These are phyloP conservation scores for Eilema caniola DNA, from an alignment of 2,888 invertebrate genomes.

Conservation along the genomic window DNA sequence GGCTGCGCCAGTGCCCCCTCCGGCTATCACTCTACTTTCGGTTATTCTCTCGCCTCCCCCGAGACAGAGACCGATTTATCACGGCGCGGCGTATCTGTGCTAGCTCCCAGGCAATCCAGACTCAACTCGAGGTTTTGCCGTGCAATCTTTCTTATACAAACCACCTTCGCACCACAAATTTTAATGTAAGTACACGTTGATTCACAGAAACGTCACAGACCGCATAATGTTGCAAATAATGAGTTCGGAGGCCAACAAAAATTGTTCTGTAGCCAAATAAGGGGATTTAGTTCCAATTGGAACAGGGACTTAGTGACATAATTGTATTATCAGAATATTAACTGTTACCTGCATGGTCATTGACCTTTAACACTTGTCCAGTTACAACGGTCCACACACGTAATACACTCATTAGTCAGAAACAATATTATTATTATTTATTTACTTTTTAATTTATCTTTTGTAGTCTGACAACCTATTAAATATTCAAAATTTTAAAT, in stretches of 20 bases:
- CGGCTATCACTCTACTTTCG: constrained; percentile 82
- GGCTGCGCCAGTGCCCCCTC: constrained; percentile 73
- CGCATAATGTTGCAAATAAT: constrained; percentile 65
- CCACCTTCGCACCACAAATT: constrained; percentile 45
- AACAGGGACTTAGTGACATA: constrained; percentile 47
- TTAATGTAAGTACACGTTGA: constrained; percentile 34
- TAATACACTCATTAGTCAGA: constrained; percentile 55
- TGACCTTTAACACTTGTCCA: constrained; percentile 60
- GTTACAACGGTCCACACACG: constrained; percentile 65
- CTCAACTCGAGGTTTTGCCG: constrained; percentile 54
- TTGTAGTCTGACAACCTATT: neutral
- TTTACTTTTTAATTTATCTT: neutral
- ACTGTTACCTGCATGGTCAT: constrained; percentile 53
- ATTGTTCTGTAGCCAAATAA: constrained; percentile 56
- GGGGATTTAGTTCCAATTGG: constrained; percentile 53
- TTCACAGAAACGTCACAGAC: constrained; percentile 61
- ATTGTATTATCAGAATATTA: constrained; percentile 52
- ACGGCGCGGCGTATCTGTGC: constrained; percentile 67
- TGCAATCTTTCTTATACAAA: constrained; percentile 62
- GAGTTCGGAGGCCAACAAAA: constrained; percentile 52
- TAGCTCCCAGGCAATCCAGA: constrained; percentile 64
- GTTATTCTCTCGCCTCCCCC: constrained; percentile 77
- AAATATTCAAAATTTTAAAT: neutral
- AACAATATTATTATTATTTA: constrained; percentile 46
- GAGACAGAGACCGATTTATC: constrained; percentile 79